Evolutionary conservation across 2,888 invertebrate genomes (phyloP).

Genomic region (Athrips mouffetella): DNA sequence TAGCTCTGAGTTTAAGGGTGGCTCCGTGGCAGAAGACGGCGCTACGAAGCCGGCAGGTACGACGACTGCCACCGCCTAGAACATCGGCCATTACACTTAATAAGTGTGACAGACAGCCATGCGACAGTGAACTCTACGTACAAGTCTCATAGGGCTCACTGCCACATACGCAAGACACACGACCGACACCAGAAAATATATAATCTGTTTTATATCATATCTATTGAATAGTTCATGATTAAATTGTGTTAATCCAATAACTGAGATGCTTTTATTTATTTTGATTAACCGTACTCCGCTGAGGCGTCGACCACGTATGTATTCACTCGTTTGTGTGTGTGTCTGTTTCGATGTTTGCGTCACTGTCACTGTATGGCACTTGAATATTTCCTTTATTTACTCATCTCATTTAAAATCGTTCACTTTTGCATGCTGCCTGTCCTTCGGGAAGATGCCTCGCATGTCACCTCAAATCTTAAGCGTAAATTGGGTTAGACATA

Average conservation of each 20-base stretch:
- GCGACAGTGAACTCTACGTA: conserved; percentile 63
- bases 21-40: conserved; percentile 70
- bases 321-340: conserved; percentile 73
- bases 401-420: conserved; percentile 56
- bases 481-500: background rate
- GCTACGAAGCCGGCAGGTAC: conserved; percentile 67
- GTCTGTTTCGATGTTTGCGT: conserved; percentile 75
- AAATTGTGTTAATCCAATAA: conserved; percentile 78
- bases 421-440: conserved; percentile 71
- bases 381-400: conserved; percentile 42
- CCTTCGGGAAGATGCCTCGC: conserved; percentile 21
- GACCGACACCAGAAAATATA: conserved; percentile 69
- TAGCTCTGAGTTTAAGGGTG: conserved; percentile 91
- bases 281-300: conserved; percentile 76
- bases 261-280: conserved; percentile 77
- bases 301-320: conserved; percentile 77
- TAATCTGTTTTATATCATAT: conserved; percentile 76
- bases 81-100: conserved; percentile 63
- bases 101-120: conserved; percentile 65
- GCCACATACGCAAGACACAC: conserved; percentile 71
- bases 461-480: conserved; percentile 4
- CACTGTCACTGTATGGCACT: conserved; percentile 72
- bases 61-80: conserved; percentile 71
- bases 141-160: conserved; percentile 56
- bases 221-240: conserved; percentile 75